Evolutionary conservation across 2,888 invertebrate species (phyloP), one percentile per base, ranked within the genome.

Genomic region (Archaeoteleia sp.): DNA sequence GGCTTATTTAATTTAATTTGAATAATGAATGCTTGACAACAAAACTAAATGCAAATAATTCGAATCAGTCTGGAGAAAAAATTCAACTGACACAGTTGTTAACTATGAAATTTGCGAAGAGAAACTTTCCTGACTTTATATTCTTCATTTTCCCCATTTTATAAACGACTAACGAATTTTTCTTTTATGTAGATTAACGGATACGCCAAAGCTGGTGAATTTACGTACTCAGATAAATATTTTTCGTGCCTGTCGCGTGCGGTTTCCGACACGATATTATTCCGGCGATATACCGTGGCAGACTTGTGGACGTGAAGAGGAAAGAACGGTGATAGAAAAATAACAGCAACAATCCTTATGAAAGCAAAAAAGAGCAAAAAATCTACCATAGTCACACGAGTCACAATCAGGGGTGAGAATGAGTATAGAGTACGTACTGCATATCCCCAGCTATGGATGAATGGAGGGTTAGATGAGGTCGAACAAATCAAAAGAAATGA

Each of bases 171-270:
- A 27, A 27, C 27, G 2, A 27, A 27, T 1, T 27, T 27, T n/a
- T 27, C 27, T 27, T 27, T 1, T 27, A 27, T 2, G 27, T 27
- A 10, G 30, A 30, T 30, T n/a, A 10, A 30, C 10, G 30, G 4
- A 30, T 9, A 30, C 30, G 30, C 30, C 30, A 30, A 30, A 30
- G 30, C 30, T 30, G 30, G 30, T 10, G 30, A 30, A 30, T 30
- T 30, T 30, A 30, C 9, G 9, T 30, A 30, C 30, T 30, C 30
- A 10, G 30, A 30, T 10, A 30, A 30, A n/a, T 30, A 30, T 30
- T 30, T n/a, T 30, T 10, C 30, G 30, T 30, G n/a, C 10, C 30
- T 10, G 30, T 10, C 30, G 10, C 30, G 10, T 30, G 9, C 10
- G 10, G 30, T 30, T 30, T n/a, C 30, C 30, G 30, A 30, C 30